Percentiles rank a stretch among this genome's conserved stretches.
These are phyloP conservation scores for Pteronura brasiliensis DNA, from an alignment of 2,113 vertebrate genomes.

Conservation along the genomic window DNA sequence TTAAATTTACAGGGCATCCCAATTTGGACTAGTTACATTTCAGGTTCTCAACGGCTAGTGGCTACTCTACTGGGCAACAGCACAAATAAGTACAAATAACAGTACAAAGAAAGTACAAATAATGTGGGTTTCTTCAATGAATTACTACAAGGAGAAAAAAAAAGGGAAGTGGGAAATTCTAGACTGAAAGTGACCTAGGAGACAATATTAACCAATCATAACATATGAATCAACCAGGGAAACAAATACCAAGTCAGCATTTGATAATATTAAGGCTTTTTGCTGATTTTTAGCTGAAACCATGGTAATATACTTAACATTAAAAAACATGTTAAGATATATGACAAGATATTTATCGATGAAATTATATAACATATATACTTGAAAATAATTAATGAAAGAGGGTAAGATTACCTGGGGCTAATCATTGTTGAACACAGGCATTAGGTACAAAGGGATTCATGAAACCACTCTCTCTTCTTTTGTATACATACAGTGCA, in stretches of 20 bases:
- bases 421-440: background rate
- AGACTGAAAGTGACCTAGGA: background rate
- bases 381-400: background rate
- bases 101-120: background rate
- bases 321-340: background rate
- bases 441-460: background rate
- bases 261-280: background rate
- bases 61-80: too few species aligned
- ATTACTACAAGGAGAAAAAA: background rate
- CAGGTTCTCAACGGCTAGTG: too few species aligned
- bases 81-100: background rate
- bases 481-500: background rate
- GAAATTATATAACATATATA: background rate
- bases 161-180: background rate
- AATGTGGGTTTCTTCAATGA: background rate
- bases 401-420: background rate
- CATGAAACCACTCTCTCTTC: background rate
- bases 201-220: background rate
- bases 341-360: background rate
- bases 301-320: background rate
- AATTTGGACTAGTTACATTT: too few species aligned
- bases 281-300: background rate
- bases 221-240: background rate
- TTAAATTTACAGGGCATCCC: too few species aligned
- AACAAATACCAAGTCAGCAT: background rate